A percentile compares a stretch with the other conserved stretches of the same genome.
These are phyloP conservation scores for Invenusta paracnida DNA, from an alignment of 2,888 invertebrate genomes.

Conservation along the genomic window DNA sequence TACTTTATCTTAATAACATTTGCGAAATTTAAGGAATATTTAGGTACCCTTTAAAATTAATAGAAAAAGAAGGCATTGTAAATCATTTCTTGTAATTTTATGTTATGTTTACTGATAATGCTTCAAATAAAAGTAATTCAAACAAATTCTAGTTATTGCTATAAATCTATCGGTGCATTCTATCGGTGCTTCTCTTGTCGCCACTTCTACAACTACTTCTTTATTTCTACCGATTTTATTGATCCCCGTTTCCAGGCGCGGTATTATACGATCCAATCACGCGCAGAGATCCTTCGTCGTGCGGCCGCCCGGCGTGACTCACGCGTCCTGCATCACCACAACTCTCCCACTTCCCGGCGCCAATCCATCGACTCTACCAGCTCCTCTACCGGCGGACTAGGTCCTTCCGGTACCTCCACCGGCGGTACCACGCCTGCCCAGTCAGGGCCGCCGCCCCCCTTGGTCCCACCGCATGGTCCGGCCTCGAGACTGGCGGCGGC, in stretches of 20 bases:
- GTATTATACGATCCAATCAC: conserved; percentile 28
- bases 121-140: too few species aligned
- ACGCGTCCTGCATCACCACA: not conserved
- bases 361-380: conserved; percentile 8
- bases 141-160: too few species aligned
- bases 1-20: too few species aligned
- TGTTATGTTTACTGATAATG: too few species aligned
- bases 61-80: too few species aligned
- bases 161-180: too few species aligned
- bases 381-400: not conserved
- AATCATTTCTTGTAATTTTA: too few species aligned
- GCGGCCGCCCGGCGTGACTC: not conserved
- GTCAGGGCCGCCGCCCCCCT: not conserved
- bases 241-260: not conserved
- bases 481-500: not conserved
- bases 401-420: not conserved
- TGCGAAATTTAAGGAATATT: too few species aligned
- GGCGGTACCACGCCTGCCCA: not conserved
- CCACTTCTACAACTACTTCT: too few species aligned
- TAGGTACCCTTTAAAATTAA: too few species aligned
- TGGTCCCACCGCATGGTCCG: not conserved
- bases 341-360: conserved; percentile 3
- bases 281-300: not conserved
- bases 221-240: too few species aligned
- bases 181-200: too few species aligned